phyloP scores from a whole-genome alignment of 2,113 vertebrate genomes.

The Geothlypis trichas region DNA sequence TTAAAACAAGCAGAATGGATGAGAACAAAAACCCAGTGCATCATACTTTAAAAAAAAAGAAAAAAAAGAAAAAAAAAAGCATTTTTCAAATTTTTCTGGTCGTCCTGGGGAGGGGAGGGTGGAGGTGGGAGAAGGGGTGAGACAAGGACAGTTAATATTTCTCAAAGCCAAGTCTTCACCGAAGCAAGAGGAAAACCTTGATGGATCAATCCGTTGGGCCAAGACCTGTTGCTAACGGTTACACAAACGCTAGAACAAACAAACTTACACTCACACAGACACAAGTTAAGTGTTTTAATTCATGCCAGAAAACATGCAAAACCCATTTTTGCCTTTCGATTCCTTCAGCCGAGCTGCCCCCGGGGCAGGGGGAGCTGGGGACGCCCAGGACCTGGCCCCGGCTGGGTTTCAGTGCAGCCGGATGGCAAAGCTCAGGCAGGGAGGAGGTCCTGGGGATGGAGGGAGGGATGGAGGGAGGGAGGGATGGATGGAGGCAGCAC shows the following conservation, averaged over 20 bases:
- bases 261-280: constrained; percentile 73
- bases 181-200: constrained; percentile 35
- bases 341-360: constrained; percentile 41
- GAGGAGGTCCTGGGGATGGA: background rate
- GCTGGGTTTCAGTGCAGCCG: background rate
- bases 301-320: constrained; percentile 82
- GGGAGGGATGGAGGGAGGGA: background rate
- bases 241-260: constrained; percentile 75
- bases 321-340: constrained; percentile 51
- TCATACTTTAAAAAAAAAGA: background rate
- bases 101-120: background rate
- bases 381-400: background rate
- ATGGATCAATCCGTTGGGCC: constrained; percentile 41
- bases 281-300: constrained; percentile 77
- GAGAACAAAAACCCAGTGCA: constrained; percentile 46
- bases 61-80: background rate
- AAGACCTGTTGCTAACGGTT: constrained; percentile 71
- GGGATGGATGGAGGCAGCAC: background rate
- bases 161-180: constrained; percentile 58
- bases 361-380: background rate
- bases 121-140: constrained; percentile 7
- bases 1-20: constrained; percentile 39
- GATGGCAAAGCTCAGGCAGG: background rate
- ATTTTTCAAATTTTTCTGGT: constrained; percentile 46
- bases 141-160: constrained; percentile 51